These are phyloP conservation scores for Otolemur garnettii DNA, from an alignment of 2,113 vertebrate species.

Conservation along the genomic window DNA sequence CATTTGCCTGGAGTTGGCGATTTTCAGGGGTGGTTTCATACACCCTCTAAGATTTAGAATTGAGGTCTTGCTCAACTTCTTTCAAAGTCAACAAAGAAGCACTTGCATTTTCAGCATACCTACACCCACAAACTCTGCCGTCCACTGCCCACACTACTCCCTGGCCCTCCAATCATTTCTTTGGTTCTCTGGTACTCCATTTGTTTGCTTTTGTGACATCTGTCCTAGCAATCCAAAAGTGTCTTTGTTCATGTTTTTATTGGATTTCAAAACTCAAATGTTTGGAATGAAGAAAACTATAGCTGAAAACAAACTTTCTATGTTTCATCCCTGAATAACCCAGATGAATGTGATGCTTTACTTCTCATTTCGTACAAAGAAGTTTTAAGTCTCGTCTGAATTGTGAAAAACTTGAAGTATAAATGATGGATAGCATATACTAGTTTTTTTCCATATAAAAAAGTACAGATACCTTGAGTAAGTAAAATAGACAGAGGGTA, in stretches of 20 bases:
- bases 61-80: not conserved
- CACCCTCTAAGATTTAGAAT: conserved; percentile 16
- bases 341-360: not conserved
- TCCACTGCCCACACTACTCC: conserved; percentile 78
- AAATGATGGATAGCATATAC: not conserved
- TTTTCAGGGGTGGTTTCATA: conserved; percentile 37
- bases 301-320: conserved; percentile 67
- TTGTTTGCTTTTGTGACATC: conserved; percentile 79
- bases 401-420: conserved; percentile 30
- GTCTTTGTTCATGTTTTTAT: conserved; percentile 81
- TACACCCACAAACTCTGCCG: conserved; percentile 78
- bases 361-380: conserved; percentile 36
- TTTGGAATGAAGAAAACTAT: conserved; percentile 68
- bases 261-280: conserved; percentile 75
- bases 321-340: conserved; percentile 63
- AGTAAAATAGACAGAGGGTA: not conserved
- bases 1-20: conserved; percentile 34
- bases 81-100: conserved; percentile 31
- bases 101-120: conserved; percentile 79
- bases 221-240: conserved; percentile 73
- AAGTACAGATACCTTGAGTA: not conserved
- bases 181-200: conserved; percentile 67
- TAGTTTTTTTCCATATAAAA: not conserved
- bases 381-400: conserved; percentile 36
- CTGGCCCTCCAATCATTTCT: conserved; percentile 80